Evolutionary conservation across 2,888 invertebrate genomes (phyloP).

Genomic region (Ceraclea dissimilis): DNA sequence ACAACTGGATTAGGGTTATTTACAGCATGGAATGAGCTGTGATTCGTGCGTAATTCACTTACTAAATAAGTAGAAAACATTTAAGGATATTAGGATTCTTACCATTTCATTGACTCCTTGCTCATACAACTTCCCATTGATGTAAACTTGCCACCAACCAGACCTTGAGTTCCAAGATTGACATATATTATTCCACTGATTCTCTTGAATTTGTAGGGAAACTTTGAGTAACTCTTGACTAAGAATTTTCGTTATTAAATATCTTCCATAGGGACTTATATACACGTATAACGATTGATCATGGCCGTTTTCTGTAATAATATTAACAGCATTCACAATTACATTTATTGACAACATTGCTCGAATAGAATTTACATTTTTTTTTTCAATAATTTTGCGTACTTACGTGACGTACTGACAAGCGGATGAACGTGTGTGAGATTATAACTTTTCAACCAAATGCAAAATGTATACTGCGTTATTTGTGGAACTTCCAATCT

Average conservation of each 20-base stretch:
- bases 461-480: conserved; percentile 74
- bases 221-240: conserved; percentile 37
- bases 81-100: conserved; percentile 8
- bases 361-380: no score
- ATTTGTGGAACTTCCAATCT: conserved; percentile 64
- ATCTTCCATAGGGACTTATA: background rate
- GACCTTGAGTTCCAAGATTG: conserved; percentile 55
- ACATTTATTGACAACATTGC: no score
- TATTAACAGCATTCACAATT: background rate
- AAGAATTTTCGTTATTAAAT: background rate
- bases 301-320: background rate
- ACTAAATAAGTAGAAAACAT: no score
- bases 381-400: no score
- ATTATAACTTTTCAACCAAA: conserved; percentile 70
- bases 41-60: no score
- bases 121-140: conserved; percentile 49
- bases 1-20: no score
- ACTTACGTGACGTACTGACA: conserved; percentile 63
- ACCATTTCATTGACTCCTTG: conserved; percentile 36
- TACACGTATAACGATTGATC: background rate
- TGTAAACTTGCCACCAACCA: conserved; percentile 55
- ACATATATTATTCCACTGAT: conserved; percentile 59
- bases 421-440: conserved; percentile 63
- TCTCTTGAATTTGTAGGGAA: conserved; percentile 37
- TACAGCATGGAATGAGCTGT: no score